These are phyloP conservation scores for Lysiphlebus fabarum DNA, from an alignment of 1,140 invertebrate genomes.

Conservation along the genomic window DNA sequence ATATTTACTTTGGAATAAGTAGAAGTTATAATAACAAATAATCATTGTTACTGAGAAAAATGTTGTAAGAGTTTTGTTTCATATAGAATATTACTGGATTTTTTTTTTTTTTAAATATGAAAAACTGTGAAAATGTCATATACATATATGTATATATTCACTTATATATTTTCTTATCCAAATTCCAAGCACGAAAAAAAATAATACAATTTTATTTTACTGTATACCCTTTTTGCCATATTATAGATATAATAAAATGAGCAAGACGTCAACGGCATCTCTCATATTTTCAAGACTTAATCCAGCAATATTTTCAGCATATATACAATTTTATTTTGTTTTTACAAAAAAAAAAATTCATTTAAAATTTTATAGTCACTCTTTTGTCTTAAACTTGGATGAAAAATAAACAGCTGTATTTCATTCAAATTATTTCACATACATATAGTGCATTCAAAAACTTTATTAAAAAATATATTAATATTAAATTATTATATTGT, in stretches of 20 bases:
- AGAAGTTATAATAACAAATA: too few relatives aligned
- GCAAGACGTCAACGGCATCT: neutral
- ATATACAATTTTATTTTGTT: constrained; percentile 20
- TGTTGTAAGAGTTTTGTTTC: too few relatives aligned
- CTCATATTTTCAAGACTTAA: constrained; percentile 17
- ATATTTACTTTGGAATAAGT: too few relatives aligned
- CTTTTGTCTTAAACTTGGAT: constrained; percentile 1
- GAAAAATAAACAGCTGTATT: neutral
- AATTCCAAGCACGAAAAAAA: constrained; percentile 14
- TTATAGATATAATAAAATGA: neutral
- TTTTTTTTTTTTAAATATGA: neutral
- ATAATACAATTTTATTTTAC: constrained; percentile 24
- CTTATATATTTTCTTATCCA: constrained; percentile 6
- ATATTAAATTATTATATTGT: too few relatives aligned
- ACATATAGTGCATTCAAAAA: too few relatives aligned
- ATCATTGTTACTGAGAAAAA: too few relatives aligned
- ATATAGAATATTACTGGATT: neutral
- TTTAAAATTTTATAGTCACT: constrained; percentile 5
- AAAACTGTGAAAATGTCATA: constrained; percentile 1
- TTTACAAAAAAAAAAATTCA: constrained; percentile 7
- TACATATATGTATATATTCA: neutral
- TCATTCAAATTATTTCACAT: neutral
- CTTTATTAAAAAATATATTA: too few relatives aligned
- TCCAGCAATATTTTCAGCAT: constrained; percentile 22
- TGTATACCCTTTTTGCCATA: too few relatives aligned